A percentile compares a stretch with the other conserved stretches of the same genome.
Evolutionary conservation across 2,888 invertebrate species (phyloP).

Genomic region (Ashinkailepas kermadecensis): DNA sequence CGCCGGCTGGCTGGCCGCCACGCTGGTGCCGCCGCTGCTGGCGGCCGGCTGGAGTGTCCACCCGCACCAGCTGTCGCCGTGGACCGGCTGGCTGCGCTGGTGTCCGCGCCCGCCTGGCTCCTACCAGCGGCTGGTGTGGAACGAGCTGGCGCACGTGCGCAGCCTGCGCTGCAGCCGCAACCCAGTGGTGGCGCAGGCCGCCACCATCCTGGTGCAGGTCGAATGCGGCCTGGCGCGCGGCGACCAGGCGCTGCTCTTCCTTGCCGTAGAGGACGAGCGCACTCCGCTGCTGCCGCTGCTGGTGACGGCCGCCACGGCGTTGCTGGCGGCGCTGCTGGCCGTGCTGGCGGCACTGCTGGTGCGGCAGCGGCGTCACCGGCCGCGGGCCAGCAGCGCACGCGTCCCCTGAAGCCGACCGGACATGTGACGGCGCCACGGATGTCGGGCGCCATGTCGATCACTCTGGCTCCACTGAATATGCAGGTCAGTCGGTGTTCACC

Average conservation of each 20-base stretch:
- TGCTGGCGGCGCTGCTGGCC: constrained; percentile 28
- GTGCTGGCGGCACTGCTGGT: constrained; percentile 30
- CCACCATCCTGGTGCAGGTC: constrained; percentile 49
- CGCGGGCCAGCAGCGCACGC: constrained; percentile 24
- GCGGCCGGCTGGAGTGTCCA: constrained; percentile 63
- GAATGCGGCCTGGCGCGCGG: constrained; percentile 31
- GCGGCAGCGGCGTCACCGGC: constrained; percentile 29
- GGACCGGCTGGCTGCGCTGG: constrained; percentile 56
- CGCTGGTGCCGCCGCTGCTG: constrained; percentile 43
- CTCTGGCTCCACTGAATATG: no score
- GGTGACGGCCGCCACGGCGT: constrained; percentile 29
- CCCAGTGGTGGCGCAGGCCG: constrained; percentile 76
- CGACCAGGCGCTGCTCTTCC: constrained; percentile 30
- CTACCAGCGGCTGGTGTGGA: constrained; percentile 56
- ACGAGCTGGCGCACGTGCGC: constrained; percentile 52
- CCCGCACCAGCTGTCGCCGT: constrained; percentile 57
- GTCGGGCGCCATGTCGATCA: no score
- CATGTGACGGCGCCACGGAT: no score
- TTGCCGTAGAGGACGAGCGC: constrained; percentile 30
- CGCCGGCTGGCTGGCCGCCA: constrained; percentile 52
- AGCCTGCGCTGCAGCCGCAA: constrained; percentile 40
- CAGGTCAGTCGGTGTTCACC: no score
- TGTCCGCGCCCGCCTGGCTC: constrained; percentile 68
- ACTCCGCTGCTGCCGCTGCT: constrained; percentile 30
- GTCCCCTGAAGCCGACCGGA: neutral